A percentile compares a stretch with the other conserved stretches of the same genome.
These are phyloP conservation scores for Petrolisthes cinctipes DNA, from an alignment of 2,888 invertebrate species.

Conservation along the genomic window DNA sequence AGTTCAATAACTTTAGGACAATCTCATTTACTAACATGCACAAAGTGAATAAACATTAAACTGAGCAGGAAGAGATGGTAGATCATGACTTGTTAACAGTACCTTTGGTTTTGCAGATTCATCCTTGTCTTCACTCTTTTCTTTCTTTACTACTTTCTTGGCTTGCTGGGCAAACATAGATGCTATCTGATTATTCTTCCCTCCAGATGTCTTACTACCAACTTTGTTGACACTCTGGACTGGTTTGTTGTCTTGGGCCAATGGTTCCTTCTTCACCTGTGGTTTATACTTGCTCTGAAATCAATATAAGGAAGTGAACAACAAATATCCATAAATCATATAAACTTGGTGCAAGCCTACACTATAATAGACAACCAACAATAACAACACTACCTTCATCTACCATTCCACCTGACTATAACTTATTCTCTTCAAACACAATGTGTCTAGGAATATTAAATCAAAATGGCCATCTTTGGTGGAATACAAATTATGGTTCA, in stretches of 20 bases:
- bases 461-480: neutral
- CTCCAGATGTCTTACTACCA: neutral
- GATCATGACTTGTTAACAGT: neutral
- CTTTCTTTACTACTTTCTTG: conserved; percentile 23
- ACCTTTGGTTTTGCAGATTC: neutral
- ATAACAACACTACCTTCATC: neutral
- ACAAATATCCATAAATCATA: neutral
- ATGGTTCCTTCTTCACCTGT: conserved; percentile 7
- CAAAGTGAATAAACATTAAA: neutral
- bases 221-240: neutral
- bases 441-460: neutral
- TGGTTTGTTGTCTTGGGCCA: neutral
- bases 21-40: no score
- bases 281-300: conserved; percentile 36
- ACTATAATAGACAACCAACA: neutral
- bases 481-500: neutral
- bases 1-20: no score
- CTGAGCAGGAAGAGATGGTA: neutral
- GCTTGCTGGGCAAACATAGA: conserved; percentile 47
- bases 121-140: conserved; percentile 1
- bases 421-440: neutral
- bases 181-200: conserved; percentile 28
- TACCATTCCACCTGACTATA: no score
- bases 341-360: neutral
- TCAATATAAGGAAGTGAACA: neutral